Base-by-base conservation (phyloP, 2,113 vertebrate genomes). In the Erythrolamprus reginae region DNA sequence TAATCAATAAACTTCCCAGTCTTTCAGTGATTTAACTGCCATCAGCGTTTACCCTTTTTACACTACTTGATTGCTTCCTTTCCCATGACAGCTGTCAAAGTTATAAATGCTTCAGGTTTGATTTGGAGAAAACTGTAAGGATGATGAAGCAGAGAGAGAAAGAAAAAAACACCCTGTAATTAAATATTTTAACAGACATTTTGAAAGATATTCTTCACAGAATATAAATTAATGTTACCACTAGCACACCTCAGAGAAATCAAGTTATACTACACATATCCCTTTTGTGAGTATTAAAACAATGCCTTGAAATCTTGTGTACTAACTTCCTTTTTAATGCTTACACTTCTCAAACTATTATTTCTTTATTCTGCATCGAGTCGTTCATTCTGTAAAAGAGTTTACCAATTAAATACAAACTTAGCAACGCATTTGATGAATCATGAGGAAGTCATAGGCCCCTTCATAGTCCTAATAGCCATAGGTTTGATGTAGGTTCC, bases 131-230 rank as follows among this genome's bases (percentile, higher is more conserved):
- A 70, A 52, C 87, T 3, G 1, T 21, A 38, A 84, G 89, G 90
- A 83, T 24, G 70, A 89, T 3, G 19, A 50, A 88, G 90, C 47
- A 4, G 83, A 65, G 92, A 89, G 70, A 55, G 84, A 50, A 85
- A 51, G 87, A 85, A 88, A 77, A 92, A 88, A 55, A 83, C 87
- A 94, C 86, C 82, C 92, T 82, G 61, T 94, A 95, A 96, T 95
- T 95, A 95, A 95, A 92, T 91, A 93, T 91, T 89, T 89, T 88
- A 95, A 95, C 5, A 93, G 95, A 88, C 56, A 10, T 93, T 92
- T 89, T 10, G 87, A 89, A 91, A 92, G 89, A 85, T 0, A 5
- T 38, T 50, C 94, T 93, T 93, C 93, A 93, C 93, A 91, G 89
- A 89, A 89, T 86, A 90, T 92, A 1, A 93, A 92, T 92, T 13